phyloP scores from a whole-genome alignment of 2,888 invertebrate genomes.

The Pachymerium ferrugineum region DNA sequence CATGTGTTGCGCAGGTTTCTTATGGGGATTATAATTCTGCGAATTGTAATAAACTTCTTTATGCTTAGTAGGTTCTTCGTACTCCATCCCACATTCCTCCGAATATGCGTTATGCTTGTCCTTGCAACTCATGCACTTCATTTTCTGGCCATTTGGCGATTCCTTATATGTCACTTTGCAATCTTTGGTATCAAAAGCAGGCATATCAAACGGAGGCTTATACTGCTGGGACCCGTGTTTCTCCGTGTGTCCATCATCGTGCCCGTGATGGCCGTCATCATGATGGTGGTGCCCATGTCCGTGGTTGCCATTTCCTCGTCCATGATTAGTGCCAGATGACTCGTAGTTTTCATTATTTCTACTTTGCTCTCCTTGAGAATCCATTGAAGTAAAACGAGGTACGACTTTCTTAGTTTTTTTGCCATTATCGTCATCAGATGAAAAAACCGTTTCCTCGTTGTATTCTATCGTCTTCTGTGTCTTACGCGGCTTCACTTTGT shows the following conservation, averaged over 20 bases:
- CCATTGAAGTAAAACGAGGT: too few species aligned
- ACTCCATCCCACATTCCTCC: conserved; percentile 30
- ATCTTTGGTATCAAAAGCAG: conserved; percentile 16
- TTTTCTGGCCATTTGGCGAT: conserved; percentile 17
- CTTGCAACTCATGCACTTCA: conserved; percentile 28
- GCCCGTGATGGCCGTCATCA: too few species aligned
- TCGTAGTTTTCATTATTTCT: too few species aligned
- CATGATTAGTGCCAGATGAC: too few species aligned
- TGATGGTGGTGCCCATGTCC: too few species aligned
- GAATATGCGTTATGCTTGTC: conserved; percentile 14
- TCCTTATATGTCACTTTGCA: conserved; percentile 28
- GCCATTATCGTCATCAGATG: conserved; percentile 15
- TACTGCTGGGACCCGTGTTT: too few species aligned
- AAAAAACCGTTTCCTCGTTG: conserved; percentile 1
- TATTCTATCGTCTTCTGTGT: background rate
- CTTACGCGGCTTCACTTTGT: conserved; percentile 7
- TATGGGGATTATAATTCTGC: too few species aligned
- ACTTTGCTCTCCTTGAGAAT: too few species aligned
- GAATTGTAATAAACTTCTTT: conserved; percentile 27
- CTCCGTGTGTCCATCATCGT: too few species aligned
- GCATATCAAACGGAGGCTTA: conserved; percentile 27
- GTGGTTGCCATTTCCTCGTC: too few species aligned
- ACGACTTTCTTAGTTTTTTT: background rate
- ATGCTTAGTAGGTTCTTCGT: conserved; percentile 29
- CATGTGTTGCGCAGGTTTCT: too few species aligned